Evolutionary conservation across 1,140 invertebrate species (phyloP), one percentile per base, ranked within the genome.

Genomic region (Cydia pomonella): DNA sequence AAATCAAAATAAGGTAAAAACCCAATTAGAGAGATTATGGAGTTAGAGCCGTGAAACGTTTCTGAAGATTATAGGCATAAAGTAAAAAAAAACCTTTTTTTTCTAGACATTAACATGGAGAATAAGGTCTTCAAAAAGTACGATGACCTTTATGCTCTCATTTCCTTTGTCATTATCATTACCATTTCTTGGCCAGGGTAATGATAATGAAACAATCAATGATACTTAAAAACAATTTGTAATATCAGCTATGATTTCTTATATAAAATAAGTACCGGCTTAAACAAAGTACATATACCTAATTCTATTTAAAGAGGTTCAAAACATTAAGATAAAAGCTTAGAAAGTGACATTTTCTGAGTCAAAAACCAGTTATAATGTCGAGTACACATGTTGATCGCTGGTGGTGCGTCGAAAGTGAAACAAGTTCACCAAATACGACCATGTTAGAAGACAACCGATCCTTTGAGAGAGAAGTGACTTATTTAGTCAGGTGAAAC

Each of bases 401-500:
- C 1, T 16, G 1, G 16, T 3, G 50, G 3, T 3, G 13, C 12
- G 41, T 16, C 50, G 21, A 59, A 59, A 59, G 53, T 59, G 53
- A 59, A 59, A 59, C 53, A 1, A 16, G 38, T 13, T 41, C 38
- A 10, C 38, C 10, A 50, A 50, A 16, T 6, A 16, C 5, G 53
- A 7, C 53, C 53, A 59, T 59, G 1, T 59, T 21, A 23, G 53
- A 59, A 9, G 18, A 23, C 10, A 12, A 9, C 53, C 6, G 16
- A 12, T 59, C 53, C 53, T 53, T 53, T 53, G 7, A 59, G 53
- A 59, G 53, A 7, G 0, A 59, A 23, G 3, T 21, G 5, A 59
- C 53, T 59, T 18, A 59, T 59, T 59, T 59, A 59, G 7, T 59
- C 53, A 23, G 9, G 21, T 59, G 53, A 59, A 59, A 59, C 53